Percentiles rank a stretch among this genome's conserved stretches.
These are phyloP conservation scores for Phorcus lineatus DNA, from an alignment of 2,888 invertebrate genomes.

Conservation along the genomic window DNA sequence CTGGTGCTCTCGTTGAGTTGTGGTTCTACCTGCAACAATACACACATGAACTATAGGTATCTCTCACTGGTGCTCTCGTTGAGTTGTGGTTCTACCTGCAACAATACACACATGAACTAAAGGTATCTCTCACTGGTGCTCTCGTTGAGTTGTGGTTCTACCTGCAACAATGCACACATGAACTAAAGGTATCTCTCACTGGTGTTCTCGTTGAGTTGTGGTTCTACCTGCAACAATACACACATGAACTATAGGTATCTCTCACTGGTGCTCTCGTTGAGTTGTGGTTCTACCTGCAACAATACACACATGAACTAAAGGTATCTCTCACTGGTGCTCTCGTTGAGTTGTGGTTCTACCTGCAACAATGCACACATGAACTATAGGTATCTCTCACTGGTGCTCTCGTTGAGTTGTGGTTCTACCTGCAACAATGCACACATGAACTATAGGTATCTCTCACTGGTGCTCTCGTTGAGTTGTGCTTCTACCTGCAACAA, in stretches of 20 bases:
- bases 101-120: background rate
- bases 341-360: background rate
- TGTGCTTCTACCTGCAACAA: background rate
- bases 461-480: no score
- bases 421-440: background rate
- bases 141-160: background rate
- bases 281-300: background rate
- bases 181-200: no score
- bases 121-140: no score
- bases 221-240: background rate
- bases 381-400: no score
- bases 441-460: no score
- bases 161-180: background rate
- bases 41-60: no score
- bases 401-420: background rate
- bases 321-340: no score
- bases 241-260: no score
- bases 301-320: background rate
- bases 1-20: no score
- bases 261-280: no score
- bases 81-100: background rate
- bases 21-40: background rate
- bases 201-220: background rate
- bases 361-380: background rate
- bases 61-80: no score